Evolutionary conservation across 2,797 vertebrate species (phyloP).

Genomic region (Hydrophis major): DNA sequence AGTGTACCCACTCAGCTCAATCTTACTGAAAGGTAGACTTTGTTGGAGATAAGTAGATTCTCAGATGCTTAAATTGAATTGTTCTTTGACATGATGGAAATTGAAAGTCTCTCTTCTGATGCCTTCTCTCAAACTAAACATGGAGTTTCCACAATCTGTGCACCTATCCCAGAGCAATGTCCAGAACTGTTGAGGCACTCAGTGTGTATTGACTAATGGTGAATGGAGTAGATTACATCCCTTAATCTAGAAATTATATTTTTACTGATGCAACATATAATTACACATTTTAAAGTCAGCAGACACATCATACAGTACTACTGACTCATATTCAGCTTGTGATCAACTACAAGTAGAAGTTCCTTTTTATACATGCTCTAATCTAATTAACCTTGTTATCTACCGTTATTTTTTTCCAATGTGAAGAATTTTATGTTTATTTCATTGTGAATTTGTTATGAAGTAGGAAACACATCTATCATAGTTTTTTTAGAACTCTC

Average conservation of each 20-base stretch:
- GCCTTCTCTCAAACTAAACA: neutral
- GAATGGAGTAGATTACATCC: neutral
- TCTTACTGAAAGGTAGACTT: neutral
- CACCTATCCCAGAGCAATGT: neutral
- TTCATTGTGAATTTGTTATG: neutral
- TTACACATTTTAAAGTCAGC: neutral
- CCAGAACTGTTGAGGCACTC: neutral
- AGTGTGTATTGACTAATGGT: neutral
- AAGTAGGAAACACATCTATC: neutral
- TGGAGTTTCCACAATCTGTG: neutral
- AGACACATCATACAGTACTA: neutral
- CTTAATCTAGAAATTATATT: neutral
- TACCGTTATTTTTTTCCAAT: neutral
- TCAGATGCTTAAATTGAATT: neutral
- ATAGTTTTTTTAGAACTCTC: neutral
- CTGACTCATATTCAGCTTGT: neutral
- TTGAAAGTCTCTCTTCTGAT: neutral
- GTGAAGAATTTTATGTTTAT: neutral
- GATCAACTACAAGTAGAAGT: neutral
- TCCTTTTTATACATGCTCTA: neutral
- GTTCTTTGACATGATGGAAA: neutral
- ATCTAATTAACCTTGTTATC: neutral
- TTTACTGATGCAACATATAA: neutral
- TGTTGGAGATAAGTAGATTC: neutral
- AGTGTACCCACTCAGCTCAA: neutral